phyloP scores from a whole-genome alignment of 1,140 invertebrate species.

The Ostrea edulis region DNA sequence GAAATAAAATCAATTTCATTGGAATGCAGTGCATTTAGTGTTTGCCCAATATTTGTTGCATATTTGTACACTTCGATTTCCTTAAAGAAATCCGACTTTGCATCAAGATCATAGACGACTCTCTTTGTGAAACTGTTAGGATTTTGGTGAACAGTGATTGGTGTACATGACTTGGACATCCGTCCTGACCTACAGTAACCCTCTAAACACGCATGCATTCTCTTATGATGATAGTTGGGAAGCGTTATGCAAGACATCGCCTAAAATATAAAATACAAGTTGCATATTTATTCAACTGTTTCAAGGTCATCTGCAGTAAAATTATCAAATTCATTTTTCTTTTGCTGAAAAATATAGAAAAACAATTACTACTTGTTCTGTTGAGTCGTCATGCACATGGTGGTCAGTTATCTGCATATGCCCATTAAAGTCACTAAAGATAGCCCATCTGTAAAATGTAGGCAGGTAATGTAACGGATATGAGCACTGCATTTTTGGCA shows the following conservation, averaged over 20 bases:
- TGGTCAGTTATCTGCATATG: not conserved
- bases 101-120: not conserved
- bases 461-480: not conserved
- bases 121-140: not conserved
- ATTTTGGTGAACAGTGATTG: not conserved
- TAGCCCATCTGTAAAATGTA: constrained; percentile 3
- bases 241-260: not conserved
- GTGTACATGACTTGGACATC: not conserved
- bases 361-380: not conserved
- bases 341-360: not conserved
- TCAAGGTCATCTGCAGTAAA: not conserved
- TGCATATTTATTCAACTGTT: not conserved
- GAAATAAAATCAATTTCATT: not conserved
- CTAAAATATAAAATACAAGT: not conserved
- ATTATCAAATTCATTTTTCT: not conserved
- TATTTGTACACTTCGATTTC: not conserved
- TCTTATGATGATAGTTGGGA: not conserved
- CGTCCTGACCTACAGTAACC: not conserved
- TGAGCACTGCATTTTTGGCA: not conserved
- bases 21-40: not conserved
- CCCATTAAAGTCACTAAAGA: not conserved
- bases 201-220: not conserved
- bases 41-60: not conserved
- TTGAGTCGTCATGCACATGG: not conserved
- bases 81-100: not conserved